Percentiles rank a stretch among this genome's conserved stretches.
Conservation (phyloP, 2,113 vertebrate species). For the Ctenomys sociabilis region DNA sequence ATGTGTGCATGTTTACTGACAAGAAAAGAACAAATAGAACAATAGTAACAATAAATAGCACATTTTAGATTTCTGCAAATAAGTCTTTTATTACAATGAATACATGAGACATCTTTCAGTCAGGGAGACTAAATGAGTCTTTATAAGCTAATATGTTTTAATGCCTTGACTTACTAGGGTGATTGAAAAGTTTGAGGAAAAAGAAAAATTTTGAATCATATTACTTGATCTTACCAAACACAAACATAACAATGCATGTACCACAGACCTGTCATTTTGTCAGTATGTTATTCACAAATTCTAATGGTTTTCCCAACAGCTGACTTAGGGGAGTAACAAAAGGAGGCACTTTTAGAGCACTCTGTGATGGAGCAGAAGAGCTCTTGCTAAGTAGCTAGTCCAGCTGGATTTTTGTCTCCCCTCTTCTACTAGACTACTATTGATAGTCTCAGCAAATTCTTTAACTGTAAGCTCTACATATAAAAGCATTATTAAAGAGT, state of each 20-base stretch:
- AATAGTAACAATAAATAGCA: neutral
- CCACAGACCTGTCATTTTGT: neutral
- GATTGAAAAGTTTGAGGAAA: slow-evolving; percentile 18
- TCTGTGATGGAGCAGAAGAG: neutral
- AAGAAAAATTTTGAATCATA: neutral
- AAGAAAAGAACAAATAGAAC: neutral
- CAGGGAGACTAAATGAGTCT: neutral
- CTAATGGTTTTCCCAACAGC: neutral
- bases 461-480: neutral
- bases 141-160: slow-evolving; percentile 15
- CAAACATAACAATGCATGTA: slow-evolving; percentile 3
- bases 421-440: neutral
- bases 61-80: neutral
- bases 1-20: neutral
- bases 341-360: neutral
- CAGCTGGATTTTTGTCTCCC: neutral
- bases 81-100: slow-evolving; percentile 64
- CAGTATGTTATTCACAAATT: neutral
- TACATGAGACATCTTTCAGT: neutral
- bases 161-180: neutral
- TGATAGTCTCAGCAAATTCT: neutral
- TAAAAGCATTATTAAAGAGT: neutral
- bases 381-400: neutral
- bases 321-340: slow-evolving; percentile 17
- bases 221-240: slow-evolving; percentile 35